Evolutionary conservation across 2,797 vertebrate genomes (phyloP), one percentile per base, ranked within the genome.

Genomic region (Leptodactylus fallax): DNA sequence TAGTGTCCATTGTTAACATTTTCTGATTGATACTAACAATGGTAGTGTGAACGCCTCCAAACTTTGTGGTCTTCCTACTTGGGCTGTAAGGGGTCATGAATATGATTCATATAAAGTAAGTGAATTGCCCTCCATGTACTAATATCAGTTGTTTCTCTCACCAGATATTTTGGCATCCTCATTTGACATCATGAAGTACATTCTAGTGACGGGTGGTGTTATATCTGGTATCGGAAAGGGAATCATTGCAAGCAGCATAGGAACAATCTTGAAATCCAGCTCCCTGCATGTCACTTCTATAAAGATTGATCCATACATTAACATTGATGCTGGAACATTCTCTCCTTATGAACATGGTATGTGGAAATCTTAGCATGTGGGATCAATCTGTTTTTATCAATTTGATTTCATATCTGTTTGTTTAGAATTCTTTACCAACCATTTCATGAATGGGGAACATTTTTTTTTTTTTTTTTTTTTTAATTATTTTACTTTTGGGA

Each of bases 211-310:
- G 1, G 98, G 98, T 0, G 98, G 98, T 0, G 98, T 98, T 86
- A 99, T 99, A 94, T 99, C 98, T 0, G 98, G 98, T 81, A 99
- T 99, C 23, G 98, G 98, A 51, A 99, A 99, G 91, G 98, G 98
- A 25, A 98, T 99, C 91, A 98, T 99, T 13, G 98, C 98, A 45
- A 99, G 98, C 94, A 99, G 98, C 17, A 95, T 99, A 91, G 98
- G 98, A 53, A 99, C 98, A 0, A 98, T 99, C 90, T 95, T 99
- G 78, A 99, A 99, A 91, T 98, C 98, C 1, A 98, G 98, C 25
- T 97, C 97, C 67, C 93, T 99, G 79, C 97, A 94, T 0, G 98
- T 99, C 60, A 99, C 98, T 0, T 97, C 98, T 86, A 99, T 99
- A 92, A 99, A 99, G 93, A 98, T 99, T 65, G 98, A 99, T 90